Conservation (phyloP, 92 coral and sea anemone species). For the Actinernus sp. region DNA sequence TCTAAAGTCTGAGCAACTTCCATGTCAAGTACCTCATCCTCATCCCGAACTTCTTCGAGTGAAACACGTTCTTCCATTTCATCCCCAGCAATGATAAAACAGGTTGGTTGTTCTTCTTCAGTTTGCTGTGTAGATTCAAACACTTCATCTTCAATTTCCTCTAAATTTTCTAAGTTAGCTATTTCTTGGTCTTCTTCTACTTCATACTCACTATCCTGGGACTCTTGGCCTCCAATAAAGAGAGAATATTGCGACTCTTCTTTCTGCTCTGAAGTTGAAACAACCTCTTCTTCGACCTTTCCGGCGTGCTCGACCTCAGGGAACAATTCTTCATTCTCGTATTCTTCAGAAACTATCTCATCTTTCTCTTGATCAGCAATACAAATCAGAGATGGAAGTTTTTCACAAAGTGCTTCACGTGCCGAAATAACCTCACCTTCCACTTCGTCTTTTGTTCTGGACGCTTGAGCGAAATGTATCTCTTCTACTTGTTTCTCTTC, state of each 20-base stretch:
- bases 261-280: constrained; percentile 1
- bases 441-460: no score
- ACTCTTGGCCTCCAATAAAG: neutral
- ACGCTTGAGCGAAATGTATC: no score
- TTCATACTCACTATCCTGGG: neutral
- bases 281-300: constrained; percentile 15
- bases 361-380: neutral
- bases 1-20: constrained; percentile 4
- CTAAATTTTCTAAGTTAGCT: constrained; percentile 1
- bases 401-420: neutral
- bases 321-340: neutral
- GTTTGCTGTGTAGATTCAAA: constrained; percentile 8
- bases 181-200: constrained; percentile 9
- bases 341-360: neutral
- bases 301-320: neutral
- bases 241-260: neutral
- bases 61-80: constrained; percentile 1
- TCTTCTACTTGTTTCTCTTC: constrained; percentile 18
- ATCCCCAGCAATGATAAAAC: neutral
- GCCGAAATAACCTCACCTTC: neutral
- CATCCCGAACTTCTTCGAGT: neutral
- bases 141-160: constrained; percentile 7
- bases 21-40: neutral
- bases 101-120: neutral
- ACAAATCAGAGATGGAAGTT: no score